Percentiles rank a stretch among this genome's conserved stretches.
Conservation (phyloP, 1,140 invertebrate genomes). For the Platorchestia sp. region DNA sequence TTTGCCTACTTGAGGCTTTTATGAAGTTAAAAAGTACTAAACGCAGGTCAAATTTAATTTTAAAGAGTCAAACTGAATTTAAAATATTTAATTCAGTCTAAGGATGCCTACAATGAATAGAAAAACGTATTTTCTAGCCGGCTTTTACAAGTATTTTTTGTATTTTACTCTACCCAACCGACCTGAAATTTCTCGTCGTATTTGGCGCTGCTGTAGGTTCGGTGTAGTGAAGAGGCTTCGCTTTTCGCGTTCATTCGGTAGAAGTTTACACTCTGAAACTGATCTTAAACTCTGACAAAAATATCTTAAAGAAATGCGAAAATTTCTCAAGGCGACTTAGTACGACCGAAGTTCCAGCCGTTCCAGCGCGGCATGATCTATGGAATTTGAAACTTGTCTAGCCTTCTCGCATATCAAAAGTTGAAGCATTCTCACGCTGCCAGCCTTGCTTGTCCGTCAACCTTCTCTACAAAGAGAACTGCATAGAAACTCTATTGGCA, state of each 20-base stretch:
- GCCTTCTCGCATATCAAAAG: background rate
- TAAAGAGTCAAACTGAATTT: too few species aligned
- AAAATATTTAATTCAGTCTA: too few species aligned
- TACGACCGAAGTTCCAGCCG: background rate
- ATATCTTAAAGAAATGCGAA: background rate
- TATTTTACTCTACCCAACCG: background rate
- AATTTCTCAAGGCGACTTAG: background rate
- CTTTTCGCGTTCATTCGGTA: background rate
- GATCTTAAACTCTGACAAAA: background rate
- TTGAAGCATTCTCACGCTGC: background rate
- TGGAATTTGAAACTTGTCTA: background rate
- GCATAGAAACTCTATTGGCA: background rate
- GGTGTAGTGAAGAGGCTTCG: background rate
- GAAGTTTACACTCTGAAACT: background rate
- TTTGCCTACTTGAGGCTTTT: too few species aligned
- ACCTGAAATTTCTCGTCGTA: background rate
- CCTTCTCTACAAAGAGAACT: background rate
- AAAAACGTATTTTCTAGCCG: too few species aligned
- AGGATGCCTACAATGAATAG: too few species aligned
- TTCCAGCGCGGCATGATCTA: background rate
- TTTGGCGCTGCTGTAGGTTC: background rate
- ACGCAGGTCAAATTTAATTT: too few species aligned
- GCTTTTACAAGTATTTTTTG: too few species aligned
- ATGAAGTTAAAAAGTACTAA: too few species aligned
- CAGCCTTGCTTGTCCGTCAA: background rate